phyloP scores from a whole-genome alignment of 2,888 invertebrate genomes.

The Agriopis aurantiaria region DNA sequence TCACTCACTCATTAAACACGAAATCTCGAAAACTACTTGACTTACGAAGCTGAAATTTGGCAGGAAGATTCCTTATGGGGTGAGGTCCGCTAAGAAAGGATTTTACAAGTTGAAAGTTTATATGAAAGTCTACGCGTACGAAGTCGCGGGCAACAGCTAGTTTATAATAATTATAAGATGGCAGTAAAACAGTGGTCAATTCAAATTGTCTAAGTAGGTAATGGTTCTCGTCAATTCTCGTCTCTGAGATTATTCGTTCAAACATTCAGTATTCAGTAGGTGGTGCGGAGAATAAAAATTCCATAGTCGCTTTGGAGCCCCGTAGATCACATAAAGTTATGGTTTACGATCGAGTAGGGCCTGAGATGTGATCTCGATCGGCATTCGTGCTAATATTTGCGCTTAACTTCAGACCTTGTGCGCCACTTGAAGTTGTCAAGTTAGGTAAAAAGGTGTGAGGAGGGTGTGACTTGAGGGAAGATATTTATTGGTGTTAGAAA shows the following conservation, averaged over 20 bases:
- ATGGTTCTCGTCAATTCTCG: background rate
- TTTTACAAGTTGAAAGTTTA: too few relatives aligned
- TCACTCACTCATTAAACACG: too few relatives aligned
- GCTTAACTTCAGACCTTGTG: conserved; percentile 29
- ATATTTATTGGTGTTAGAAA: background rate
- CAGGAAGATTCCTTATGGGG: too few relatives aligned
- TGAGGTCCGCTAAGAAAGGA: too few relatives aligned
- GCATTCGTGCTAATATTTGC: conserved; percentile 43
- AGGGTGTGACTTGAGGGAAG: background rate
- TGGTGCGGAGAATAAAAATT: conserved; percentile 65
- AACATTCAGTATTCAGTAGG: conserved; percentile 64
- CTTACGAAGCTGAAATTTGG: too few relatives aligned
- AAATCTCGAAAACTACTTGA: too few relatives aligned
- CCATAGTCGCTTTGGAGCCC: conserved; percentile 61
- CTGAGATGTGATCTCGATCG: conserved; percentile 66
- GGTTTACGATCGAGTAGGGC: conserved; percentile 66
- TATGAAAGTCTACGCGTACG: too few relatives aligned
- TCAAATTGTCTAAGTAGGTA: background rate
- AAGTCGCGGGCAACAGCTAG: too few relatives aligned
- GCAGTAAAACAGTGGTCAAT: too few relatives aligned
- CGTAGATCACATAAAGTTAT: conserved; percentile 75
- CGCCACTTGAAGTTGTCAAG: conserved; percentile 25
- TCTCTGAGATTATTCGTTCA: conserved; percentile 9
- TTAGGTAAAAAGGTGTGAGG: conserved; percentile 26
- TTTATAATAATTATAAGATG: too few relatives aligned